Base-by-base conservation (phyloP, 30 jellyfish, hydroid and myxozoan species). In the Turritopsis rubra region DNA sequence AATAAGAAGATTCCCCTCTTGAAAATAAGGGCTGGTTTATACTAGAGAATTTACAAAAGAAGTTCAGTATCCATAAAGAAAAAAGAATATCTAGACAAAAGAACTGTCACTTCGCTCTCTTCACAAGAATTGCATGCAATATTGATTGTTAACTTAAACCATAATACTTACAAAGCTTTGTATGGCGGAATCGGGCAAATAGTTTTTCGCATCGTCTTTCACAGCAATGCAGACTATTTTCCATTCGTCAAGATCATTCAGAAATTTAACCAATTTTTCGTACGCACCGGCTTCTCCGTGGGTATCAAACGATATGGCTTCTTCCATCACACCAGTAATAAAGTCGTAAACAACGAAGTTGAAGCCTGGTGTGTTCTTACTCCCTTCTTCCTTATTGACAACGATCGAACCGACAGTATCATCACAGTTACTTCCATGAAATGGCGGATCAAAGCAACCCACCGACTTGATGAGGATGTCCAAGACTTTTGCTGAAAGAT, bases 201-300 rank as follows among this genome's bases (percentile, higher is more conserved):
- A 88, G 53, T 86, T 93, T 54, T 88, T 86, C 1, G 91, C 99
- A 73, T 93, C 99, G 54, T 93, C 96, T 75, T 83, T 88, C 8
- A 93, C 88, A 4, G 99, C 95, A 21, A 93, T 92, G 53, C 95
- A 85, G 17, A 93, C 66, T 7, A 93, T 93, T 71, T 93, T 93
- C 99, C 99, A 93, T 18, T 75, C 87, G 8, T 91, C 92, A 41
- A 93, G 72, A 4, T 89, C 96, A 24, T 83, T 84, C 28, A 93
- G 25, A 54, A 93, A 85, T 28, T 89, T 31, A 21, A 85, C 89
- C 90, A 93, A 75, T 52, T 83, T 88, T 71, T 83, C 79, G 76
- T 87, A 86, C 4, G 99, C 99, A n/a, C 97, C 99, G 0, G 98
- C 98, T 29, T 89, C 95, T 53, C 97, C 99, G 52, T 89, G 97